Evolutionary conservation across 1,140 invertebrate species (phyloP), one percentile per base, ranked within the genome.

Genomic region (Nasonia vitripennis): DNA sequence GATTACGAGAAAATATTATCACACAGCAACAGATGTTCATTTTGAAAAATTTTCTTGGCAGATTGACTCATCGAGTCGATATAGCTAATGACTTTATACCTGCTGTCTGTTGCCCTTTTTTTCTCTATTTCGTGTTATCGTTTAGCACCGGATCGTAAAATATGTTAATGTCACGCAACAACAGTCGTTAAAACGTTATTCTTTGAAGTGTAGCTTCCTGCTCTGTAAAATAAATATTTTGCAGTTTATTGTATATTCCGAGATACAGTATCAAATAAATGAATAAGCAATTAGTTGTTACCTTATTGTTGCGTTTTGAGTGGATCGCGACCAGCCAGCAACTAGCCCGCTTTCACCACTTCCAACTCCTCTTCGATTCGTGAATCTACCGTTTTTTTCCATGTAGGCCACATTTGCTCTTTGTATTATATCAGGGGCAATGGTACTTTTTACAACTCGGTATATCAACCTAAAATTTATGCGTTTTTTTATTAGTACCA

Each of bases 261-360:
- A 78, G 17, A 73, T 12, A 11, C 12, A 6, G 31, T 10, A 23
- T 12, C 2, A 1, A 34, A 34, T 5, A 7, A 74, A 78, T 27
- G 4, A 48, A 41, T 48, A 17, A 10, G 6, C 23, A 6, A 7
- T 75, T 41, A 62, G 31, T 81, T 20, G n/a, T 79, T 91, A 93
- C 92, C 92, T 92, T 85, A 92, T 92, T 55, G 92, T 92, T 62
- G 91, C 92, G 77, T 92, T 88, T 85, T 93, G 91, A 11, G 91
- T 92, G 0, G 93, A 91, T 83, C 92, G 89, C 45, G 91, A 93
- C 92, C 92, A 93, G 84, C 90, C 90, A 77, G 93, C 91, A 71
- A 93, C 90, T 73, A 93, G 88, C 88, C 89, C 89, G 81, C 88
- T 88, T 83, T 89, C 91, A 70, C 88, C 89, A 87, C 89, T 90